Conservation (phyloP, 2,888 invertebrate genomes). For the Dusona sp. region DNA sequence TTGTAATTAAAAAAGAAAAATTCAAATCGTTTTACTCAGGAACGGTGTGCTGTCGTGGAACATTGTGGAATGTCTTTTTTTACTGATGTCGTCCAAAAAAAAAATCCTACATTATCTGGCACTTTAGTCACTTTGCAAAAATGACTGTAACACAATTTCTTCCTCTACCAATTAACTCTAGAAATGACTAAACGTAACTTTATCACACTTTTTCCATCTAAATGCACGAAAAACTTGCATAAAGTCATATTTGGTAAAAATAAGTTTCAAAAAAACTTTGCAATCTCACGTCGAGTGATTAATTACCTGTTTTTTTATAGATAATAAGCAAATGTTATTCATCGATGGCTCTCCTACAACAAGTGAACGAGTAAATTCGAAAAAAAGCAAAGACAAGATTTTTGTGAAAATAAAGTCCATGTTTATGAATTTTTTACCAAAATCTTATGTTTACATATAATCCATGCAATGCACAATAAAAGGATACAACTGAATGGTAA, state of each 20-base stretch:
- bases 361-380: slow-evolving; percentile 58
- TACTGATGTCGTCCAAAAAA: neutral
- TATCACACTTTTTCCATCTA: neutral
- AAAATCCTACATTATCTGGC: neutral
- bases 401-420: too few species aligned
- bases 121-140: neutral
- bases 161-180: neutral
- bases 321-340: slow-evolving; percentile 70
- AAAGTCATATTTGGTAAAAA: neutral
- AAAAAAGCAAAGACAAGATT: neutral
- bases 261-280: neutral
- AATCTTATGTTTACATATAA: neutral
- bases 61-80: too few species aligned
- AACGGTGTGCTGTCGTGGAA: too few species aligned
- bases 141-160: neutral
- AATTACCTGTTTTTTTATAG: slow-evolving; percentile 42
- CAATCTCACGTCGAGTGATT: neutral
- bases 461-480: neutral
- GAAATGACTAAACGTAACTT: neutral
- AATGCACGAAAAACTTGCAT: neutral
- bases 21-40: too few species aligned
- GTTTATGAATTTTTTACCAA: neutral
- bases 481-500: neutral
- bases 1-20: too few species aligned
- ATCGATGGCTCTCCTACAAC: slow-evolving; percentile 65